Evolutionary conservation across 2,113 vertebrate genomes (phyloP).

Genomic region (Pteropus alecto): DNA sequence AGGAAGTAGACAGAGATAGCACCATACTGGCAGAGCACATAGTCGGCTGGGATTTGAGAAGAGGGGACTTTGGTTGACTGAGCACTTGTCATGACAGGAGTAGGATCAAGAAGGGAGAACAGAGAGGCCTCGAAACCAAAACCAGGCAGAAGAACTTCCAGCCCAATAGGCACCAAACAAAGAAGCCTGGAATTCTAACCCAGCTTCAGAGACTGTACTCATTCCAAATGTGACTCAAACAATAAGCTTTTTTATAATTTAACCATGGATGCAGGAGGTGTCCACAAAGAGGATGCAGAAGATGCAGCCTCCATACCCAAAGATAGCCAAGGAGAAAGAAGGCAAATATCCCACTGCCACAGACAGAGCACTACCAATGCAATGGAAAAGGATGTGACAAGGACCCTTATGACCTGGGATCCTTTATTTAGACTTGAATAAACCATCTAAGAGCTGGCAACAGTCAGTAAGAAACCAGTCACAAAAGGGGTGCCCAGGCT

Average conservation of each 20-base stretch:
- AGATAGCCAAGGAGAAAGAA: background rate
- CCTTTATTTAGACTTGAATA: background rate
- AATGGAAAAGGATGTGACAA: background rate
- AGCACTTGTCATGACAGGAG: background rate
- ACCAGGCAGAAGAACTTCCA: background rate
- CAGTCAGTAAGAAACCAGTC: too few species aligned
- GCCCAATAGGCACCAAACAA: background rate
- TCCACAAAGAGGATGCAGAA: background rate
- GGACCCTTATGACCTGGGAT: background rate
- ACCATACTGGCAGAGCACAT: too few species aligned
- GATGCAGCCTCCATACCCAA: background rate
- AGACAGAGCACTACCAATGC: too few species aligned
- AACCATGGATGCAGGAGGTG: background rate
- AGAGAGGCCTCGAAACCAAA: background rate
- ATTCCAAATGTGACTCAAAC: background rate
- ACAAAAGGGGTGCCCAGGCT: background rate
- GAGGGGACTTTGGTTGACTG: background rate
- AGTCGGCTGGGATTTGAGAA: background rate
- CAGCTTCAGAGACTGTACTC: background rate
- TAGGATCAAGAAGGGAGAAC: background rate
- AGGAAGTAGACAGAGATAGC: background rate
- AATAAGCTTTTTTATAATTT: background rate
- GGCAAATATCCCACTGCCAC: background rate
- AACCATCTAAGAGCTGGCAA: background rate
- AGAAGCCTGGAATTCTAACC: background rate